Evolutionary conservation across 1,140 invertebrate genomes (phyloP).

Genomic region (Drosophila watanabei): DNA sequence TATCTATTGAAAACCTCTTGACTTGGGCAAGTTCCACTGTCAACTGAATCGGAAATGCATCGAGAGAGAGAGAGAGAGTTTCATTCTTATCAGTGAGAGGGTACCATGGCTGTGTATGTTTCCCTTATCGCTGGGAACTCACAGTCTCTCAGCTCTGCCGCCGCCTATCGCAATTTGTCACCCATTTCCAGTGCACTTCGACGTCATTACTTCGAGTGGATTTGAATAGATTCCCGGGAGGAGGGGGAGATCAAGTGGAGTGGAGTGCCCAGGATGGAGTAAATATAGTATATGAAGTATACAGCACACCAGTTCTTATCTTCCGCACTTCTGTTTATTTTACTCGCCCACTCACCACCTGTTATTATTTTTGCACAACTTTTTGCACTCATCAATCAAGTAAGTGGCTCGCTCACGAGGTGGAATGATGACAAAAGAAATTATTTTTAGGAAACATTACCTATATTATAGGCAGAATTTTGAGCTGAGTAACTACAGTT

Average conservation of each 20-base stretch:
- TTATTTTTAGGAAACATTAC: constrained; percentile 12
- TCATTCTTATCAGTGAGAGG: constrained; percentile 22
- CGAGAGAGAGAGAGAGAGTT: neutral
- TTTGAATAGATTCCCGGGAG: constrained; percentile 16
- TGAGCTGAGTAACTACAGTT: neutral
- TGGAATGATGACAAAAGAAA: constrained; percentile 5
- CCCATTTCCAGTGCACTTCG: constrained; percentile 53
- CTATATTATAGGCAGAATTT: constrained; percentile 3
- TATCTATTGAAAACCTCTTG: neutral
- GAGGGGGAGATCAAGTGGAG: constrained; percentile 4
- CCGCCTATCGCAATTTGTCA: constrained; percentile 52
- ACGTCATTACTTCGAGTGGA: constrained; percentile 50
- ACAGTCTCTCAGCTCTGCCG: constrained; percentile 1
- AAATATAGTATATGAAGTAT: constrained; percentile 5
- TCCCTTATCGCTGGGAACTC: constrained; percentile 20
- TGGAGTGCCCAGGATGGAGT: constrained; percentile 14
- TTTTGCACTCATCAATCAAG: constrained; percentile 42
- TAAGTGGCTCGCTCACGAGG: constrained; percentile 31
- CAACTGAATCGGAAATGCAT: constrained; percentile 1
- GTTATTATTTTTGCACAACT: constrained; percentile 14
- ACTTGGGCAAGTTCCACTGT: neutral
- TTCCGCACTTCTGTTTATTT: constrained; percentile 48
- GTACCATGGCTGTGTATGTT: constrained; percentile 15
- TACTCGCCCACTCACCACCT: constrained; percentile 3
- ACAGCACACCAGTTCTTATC: constrained; percentile 25